Conservation (phyloP, 2,888 invertebrate species). For the Phalangium opilio region DNA sequence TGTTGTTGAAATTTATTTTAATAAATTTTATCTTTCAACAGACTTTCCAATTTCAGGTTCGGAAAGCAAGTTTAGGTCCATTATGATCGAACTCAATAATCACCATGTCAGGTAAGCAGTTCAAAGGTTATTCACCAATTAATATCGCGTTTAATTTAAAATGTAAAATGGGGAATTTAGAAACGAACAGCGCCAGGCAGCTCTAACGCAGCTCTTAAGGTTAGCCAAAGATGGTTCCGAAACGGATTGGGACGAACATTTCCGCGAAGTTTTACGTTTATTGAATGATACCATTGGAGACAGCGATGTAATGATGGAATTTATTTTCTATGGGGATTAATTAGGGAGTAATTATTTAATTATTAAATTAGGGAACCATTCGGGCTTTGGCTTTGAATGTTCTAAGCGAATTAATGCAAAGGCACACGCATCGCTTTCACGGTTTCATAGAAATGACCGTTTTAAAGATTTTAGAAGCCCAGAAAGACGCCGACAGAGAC, state of each 20-base stretch:
- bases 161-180: conserved; percentile 22
- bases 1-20: neutral
- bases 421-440: conserved; percentile 58
- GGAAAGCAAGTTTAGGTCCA: conserved; percentile 6
- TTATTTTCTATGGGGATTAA: too few species aligned
- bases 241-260: conserved; percentile 39
- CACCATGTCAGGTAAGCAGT: conserved; percentile 31
- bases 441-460: conserved; percentile 82
- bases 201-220: conserved; percentile 33
- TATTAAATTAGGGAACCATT: conserved; percentile 33
- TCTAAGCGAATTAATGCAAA: conserved; percentile 67
- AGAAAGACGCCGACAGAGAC: conserved; percentile 44
- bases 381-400: conserved; percentile 54
- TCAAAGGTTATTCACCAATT: neutral
- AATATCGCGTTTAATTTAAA: neutral
- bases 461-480: conserved; percentile 72
- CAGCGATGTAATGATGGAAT: conserved; percentile 13
- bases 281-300: conserved; percentile 32
- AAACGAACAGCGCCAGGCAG: conserved; percentile 30
- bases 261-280: conserved; percentile 34
- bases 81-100: conserved; percentile 29
- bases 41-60: conserved; percentile 7
- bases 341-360: neutral
- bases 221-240: conserved; percentile 35
- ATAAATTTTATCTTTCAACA: neutral